Conservation (phyloP, 2,888 invertebrate species). For the Lumbricus terrestris region DNA sequence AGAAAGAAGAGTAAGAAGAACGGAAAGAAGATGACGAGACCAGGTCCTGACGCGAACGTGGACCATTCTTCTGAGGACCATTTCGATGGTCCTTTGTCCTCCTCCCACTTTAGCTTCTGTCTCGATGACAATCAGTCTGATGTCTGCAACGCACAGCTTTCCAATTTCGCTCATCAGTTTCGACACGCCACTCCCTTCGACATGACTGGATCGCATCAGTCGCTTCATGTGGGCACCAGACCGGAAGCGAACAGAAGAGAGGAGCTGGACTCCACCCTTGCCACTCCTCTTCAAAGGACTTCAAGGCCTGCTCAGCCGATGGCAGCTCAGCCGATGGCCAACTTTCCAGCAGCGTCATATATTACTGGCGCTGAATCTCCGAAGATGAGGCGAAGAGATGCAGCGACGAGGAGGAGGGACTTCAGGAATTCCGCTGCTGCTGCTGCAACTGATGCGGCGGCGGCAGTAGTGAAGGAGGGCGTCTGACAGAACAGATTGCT, state of each 20-base stretch:
- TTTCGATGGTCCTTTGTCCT: neutral
- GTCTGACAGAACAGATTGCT: too few species aligned
- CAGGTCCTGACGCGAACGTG: neutral
- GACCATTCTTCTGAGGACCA: neutral
- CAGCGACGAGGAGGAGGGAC: neutral
- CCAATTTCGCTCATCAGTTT: neutral
- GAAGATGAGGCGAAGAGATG: neutral
- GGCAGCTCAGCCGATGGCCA: neutral
- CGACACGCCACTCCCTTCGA: neutral
- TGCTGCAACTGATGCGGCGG: too few species aligned
- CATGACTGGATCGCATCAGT: neutral
- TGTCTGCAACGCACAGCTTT: neutral
- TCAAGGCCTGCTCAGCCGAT: constrained; percentile 3
- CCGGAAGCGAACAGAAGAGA: too few species aligned
- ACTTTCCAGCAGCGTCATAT: neutral
- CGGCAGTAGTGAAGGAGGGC: too few species aligned
- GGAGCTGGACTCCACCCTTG: too few species aligned
- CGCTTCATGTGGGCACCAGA: neutral
- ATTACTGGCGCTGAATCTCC: neutral
- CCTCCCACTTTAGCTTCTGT: neutral
- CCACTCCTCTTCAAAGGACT: neutral
- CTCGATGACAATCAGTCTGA: neutral
- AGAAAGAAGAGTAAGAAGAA: neutral
- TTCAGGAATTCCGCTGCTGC: neutral
- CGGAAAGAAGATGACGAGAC: neutral